Conservation (phyloP, 2,888 invertebrate species). For the Heteromyza rotundicornis region DNA sequence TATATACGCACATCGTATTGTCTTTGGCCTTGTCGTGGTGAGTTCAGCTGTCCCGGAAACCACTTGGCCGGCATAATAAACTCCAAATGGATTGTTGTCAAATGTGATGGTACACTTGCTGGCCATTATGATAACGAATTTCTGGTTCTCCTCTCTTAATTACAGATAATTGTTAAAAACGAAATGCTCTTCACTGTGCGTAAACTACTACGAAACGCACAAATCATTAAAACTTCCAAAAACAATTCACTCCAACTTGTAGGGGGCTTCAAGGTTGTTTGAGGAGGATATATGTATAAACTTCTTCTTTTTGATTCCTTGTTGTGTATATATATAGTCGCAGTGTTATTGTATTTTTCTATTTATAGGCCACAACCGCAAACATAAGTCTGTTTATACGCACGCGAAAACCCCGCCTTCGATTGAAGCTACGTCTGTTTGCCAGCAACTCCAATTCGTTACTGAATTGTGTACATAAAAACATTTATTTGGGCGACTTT, state of each 20-base stretch:
- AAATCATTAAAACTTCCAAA: no score
- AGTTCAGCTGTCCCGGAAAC: conserved; percentile 58
- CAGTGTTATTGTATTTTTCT: neutral
- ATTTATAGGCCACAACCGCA: neutral
- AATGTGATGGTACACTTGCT: conserved; percentile 58
- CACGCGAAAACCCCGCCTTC: neutral
- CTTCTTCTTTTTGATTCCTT: neutral
- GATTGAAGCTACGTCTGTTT: conserved; percentile 5
- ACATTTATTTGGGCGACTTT: no score
- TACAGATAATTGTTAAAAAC: no score
- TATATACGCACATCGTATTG: conserved; percentile 59
- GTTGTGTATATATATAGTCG: neutral
- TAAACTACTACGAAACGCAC: no score
- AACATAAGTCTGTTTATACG: no score
- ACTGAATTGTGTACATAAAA: conserved; percentile 15
- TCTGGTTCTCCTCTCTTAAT: no score
- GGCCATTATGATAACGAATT: conserved; percentile 45
- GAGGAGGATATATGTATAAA: no score
- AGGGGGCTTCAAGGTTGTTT: no score
- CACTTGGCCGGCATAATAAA: conserved; percentile 59
- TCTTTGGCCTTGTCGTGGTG: conserved; percentile 57
- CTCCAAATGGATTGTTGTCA: conserved; percentile 55
- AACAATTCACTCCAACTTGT: no score
- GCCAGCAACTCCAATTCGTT: conserved; percentile 17
- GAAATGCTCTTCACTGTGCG: neutral